Evolutionary conservation across 2,113 vertebrate genomes (phyloP), one percentile per base, ranked within the genome.

Genomic region (Puma concolor): DNA sequence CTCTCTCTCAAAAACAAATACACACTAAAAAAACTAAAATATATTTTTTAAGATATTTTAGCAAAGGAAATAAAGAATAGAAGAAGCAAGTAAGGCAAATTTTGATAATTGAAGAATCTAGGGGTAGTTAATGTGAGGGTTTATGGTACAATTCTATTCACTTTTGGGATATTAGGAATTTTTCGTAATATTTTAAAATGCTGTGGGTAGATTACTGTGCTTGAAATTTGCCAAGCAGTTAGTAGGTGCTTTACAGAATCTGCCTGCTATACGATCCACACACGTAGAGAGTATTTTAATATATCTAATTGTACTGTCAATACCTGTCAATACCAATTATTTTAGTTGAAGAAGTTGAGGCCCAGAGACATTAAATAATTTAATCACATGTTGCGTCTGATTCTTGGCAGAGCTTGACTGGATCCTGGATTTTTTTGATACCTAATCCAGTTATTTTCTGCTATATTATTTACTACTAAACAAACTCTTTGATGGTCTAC

Each of bases 111-210:
- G 23, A 91, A 85, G 48, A 83, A 67, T 66, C 80, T 95, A 54
- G 69, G 80, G n/a, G 21, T 91, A 15, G n/a, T n/a, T 90, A 84
- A 94, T 4, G 41, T 95, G 44, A 29, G 44, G 10, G 5, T 66
- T 90, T 50, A 41, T 91, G 44, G 29, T 84, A 67, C 36, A 76
- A 15, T 54, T 84, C 44, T 86, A 6, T 44, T 71, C 71, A 80
- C 31, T 82, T 82, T 83, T 76, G 27, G 74, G 15, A 83, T 76
- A n/a, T 67, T 69, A 64, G 27, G 76, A 90, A 85, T 67, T 76
- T 84, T 90, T 90, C 29, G 31, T 93, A 76, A 48, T 93, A 76
- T 85, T 80, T 91, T 80, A 64, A 80, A 95, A 82, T 96, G 36
- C 36, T 77, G 2, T 52, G 66, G 72, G 29, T 77, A 60, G n/a